Percentiles rank a stretch among this genome's conserved stretches.
Evolutionary conservation across 2,797 vertebrate species (phyloP).

Genomic region (Pangasius mekongensis): DNA sequence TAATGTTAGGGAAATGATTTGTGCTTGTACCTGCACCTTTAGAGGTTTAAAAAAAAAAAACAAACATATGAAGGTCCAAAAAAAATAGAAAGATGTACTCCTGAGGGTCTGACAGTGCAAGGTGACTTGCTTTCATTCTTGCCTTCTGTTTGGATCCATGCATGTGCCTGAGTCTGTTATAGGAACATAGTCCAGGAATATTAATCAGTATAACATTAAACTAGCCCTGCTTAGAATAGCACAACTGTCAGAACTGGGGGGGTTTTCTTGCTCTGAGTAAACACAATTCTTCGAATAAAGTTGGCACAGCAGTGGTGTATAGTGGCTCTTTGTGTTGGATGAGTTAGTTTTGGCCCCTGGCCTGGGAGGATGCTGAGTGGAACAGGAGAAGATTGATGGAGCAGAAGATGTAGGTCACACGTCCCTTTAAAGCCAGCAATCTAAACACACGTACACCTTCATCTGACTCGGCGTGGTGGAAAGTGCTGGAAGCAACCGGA

Average conservation of each 20-base stretch:
- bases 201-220: background rate
- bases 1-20: background rate
- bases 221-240: constrained; percentile 1
- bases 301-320: constrained; percentile 35
- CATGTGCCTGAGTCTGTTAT: background rate
- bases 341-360: constrained; percentile 49
- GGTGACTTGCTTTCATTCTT: background rate
- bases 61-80: background rate
- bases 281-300: constrained; percentile 21
- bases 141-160: background rate
- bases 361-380: constrained; percentile 41
- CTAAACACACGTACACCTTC: constrained; percentile 51
- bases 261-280: background rate
- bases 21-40: background rate
- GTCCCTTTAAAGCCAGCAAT: constrained; percentile 27
- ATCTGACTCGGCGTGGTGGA: constrained; percentile 12
- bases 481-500: constrained; percentile 36
- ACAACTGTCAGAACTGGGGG: background rate
- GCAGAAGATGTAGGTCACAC: constrained; percentile 67
- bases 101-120: background rate
- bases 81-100: background rate
- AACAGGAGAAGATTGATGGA: constrained; percentile 69
- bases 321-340: constrained; percentile 46
- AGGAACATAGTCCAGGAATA: background rate
- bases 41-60: background rate